phyloP scores from a whole-genome alignment of 2,888 invertebrate genomes.

The Dolichopus griseipennis region DNA sequence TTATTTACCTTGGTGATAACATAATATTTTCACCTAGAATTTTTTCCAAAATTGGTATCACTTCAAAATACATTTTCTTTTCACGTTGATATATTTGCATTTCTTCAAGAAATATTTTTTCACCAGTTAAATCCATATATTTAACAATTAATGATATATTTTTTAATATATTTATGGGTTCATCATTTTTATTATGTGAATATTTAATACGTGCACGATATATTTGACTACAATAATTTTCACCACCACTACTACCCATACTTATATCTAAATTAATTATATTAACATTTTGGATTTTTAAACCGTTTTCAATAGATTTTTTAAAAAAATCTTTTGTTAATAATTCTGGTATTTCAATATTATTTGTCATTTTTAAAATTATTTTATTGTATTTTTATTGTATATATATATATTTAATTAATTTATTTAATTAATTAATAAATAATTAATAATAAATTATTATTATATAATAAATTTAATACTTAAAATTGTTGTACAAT shows the following conservation, averaged over 20 bases:
- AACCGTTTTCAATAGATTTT: slow-evolving; percentile 31
- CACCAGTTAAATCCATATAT: slow-evolving; percentile 38
- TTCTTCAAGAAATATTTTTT: slow-evolving; percentile 43
- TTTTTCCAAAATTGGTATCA: slow-evolving; percentile 42
- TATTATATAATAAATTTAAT: not conserved
- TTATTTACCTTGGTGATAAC: slow-evolving; percentile 37
- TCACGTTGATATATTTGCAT: slow-evolving; percentile 44
- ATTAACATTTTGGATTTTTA: slow-evolving; percentile 24
- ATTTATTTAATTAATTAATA: not conserved
- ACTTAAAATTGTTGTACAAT: too few relatives aligned
- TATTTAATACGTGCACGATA: slow-evolving; percentile 31
- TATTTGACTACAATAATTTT: slow-evolving; percentile 37
- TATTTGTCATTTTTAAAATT: not conserved
- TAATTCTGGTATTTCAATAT: not conserved
- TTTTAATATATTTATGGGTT: slow-evolving; percentile 26
- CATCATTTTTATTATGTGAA: slow-evolving; percentile 17
- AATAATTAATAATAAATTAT: not conserved
- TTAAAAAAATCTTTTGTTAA: slow-evolving; percentile 30
- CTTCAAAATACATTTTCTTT: slow-evolving; percentile 43
- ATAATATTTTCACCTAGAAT: slow-evolving; percentile 38
- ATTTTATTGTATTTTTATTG: not conserved
- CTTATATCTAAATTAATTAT: slow-evolving; percentile 24
- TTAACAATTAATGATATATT: slow-evolving; percentile 30
- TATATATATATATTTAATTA: not conserved
- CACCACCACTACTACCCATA: slow-evolving; percentile 32